Base-by-base conservation (phyloP, 2,113 vertebrate genomes). In the Dissostichus mawsoni region DNA sequence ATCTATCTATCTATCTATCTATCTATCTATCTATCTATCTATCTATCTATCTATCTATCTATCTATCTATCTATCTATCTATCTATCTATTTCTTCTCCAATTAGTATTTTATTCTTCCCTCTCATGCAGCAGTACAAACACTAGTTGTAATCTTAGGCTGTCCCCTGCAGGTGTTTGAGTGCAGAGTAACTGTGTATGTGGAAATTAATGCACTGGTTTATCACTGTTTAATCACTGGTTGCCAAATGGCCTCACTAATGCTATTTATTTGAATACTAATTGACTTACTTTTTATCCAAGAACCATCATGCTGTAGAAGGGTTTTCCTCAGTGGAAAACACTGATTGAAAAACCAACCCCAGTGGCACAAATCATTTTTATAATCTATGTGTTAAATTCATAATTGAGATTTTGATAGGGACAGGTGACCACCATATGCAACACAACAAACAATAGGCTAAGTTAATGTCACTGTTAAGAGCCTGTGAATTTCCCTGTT, bases 121-220 rank as follows among this genome's bases (percentile, higher is more conserved):
- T 41, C 81, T 76, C 51, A 48, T 80, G 81, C 71, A 80, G 81
- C 66, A 76, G 17, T 16, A 7, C 25, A 78, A 41, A 8, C 69
- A 67, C 51, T 4, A 44, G 61, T 86, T 70, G 74, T 71, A 69
- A 84, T 83, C 83, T 84, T n/a, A 78, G 75, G 52, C 83, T 80
- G 82, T 90, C 80, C 82, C 88, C 85, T 88, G 88, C 90, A 91
- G 90, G 90, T 90, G 74, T 86, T 63, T 66, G 41, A 68, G 70
- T 75, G 86, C 83, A 89, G 64, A 65, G 36, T 41, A 41, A 53
- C 72, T 67, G 76, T 33, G 74, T 67, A 75, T 67, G 66, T 81
- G 55, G 52, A 41, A 20, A 29, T 62, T 66, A 61, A 81, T 69
- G 63, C 25, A 45, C 64, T 63, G 71, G 81, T 84, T 71, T 77